Evolutionary conservation across 1,140 invertebrate species (phyloP).

Genomic region (Cataglyphis hispanica): DNA sequence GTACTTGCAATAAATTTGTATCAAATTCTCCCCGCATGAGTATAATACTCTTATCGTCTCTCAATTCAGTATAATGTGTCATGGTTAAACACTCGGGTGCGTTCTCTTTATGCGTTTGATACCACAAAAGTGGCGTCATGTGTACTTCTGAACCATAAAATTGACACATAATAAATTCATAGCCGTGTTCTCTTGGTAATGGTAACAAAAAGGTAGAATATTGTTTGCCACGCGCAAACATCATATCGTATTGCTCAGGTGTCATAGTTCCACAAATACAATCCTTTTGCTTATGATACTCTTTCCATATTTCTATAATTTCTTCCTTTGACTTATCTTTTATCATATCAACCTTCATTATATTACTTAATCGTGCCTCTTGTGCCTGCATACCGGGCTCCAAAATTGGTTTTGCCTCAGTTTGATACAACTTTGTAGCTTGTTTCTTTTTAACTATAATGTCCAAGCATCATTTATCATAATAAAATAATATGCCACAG

Average conservation of each 20-base stretch:
- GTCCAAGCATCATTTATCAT: conserved; percentile 16
- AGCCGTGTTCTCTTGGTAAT: conserved; percentile 93
- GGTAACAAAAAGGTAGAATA: conserved; percentile 93
- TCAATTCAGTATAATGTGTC: conserved; percentile 93
- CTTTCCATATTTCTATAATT: conserved; percentile 92
- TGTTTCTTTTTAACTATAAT: conserved; percentile 71
- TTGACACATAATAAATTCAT: conserved; percentile 95
- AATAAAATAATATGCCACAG: background rate
- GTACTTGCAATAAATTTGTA: conserved; percentile 91
- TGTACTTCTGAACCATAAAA: conserved; percentile 92
- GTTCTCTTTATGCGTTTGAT: conserved; percentile 96
- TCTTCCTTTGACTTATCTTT: conserved; percentile 91
- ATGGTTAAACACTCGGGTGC: conserved; percentile 95
- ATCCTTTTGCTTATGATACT: conserved; percentile 93
- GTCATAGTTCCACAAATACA: conserved; percentile 91
- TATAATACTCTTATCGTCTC: conserved; percentile 92
- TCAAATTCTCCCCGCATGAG: conserved; percentile 96
- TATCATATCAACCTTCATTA: conserved; percentile 94
- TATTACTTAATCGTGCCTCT: conserved; percentile 87
- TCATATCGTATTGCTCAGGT: conserved; percentile 87
- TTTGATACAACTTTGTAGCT: conserved; percentile 75
- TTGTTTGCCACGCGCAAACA: conserved; percentile 87
- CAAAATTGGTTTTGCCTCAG: conserved; percentile 84
- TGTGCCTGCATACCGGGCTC: conserved; percentile 83
- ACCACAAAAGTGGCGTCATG: conserved; percentile 95